These are phyloP conservation scores for Sebastes flavidus DNA, from an alignment of 2,797 vertebrate species.

Conservation along the genomic window DNA sequence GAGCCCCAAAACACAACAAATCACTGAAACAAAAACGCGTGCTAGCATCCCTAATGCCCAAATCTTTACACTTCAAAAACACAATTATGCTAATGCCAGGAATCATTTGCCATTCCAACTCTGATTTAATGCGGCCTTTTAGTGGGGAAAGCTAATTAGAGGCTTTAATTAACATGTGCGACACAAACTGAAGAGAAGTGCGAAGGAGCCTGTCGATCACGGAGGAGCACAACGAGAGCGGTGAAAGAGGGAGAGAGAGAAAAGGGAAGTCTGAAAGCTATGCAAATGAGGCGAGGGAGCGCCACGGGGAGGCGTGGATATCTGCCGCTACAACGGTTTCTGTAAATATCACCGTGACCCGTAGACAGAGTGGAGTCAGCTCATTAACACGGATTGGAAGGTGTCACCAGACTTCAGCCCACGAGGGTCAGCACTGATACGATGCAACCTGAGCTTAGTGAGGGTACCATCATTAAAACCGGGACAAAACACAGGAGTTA, in stretches of 20 bases:
- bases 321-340: slow-evolving; percentile 60
- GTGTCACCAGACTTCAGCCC: slow-evolving; percentile 64
- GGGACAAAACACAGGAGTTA: slow-evolving; percentile 58
- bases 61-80: slow-evolving; percentile 84
- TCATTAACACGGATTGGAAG: slow-evolving; percentile 78
- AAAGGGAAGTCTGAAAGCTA: slow-evolving; percentile 78
- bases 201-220: slow-evolving; percentile 79
- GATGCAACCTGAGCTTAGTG: slow-evolving; percentile 41
- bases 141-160: slow-evolving; percentile 83
- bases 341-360: slow-evolving; percentile 79
- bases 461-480: slow-evolving; percentile 68
- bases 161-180: slow-evolving; percentile 85
- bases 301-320: slow-evolving; percentile 64
- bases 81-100: slow-evolving; percentile 83
- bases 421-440: slow-evolving; percentile 57
- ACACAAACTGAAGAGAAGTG: slow-evolving; percentile 77
- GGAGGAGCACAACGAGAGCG: slow-evolving; percentile 58
- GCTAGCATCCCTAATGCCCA: slow-evolving; percentile 76
- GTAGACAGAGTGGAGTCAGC: slow-evolving; percentile 71
- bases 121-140: slow-evolving; percentile 84
- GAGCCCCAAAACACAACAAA: slow-evolving; percentile 77
- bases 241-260: slow-evolving; percentile 52
- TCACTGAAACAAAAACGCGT: slow-evolving; percentile 74
- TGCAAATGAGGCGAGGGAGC: slow-evolving; percentile 76
- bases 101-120: slow-evolving; percentile 81